phyloP scores from a whole-genome alignment of 1,140 invertebrate genomes.

The Cydia splendana region DNA sequence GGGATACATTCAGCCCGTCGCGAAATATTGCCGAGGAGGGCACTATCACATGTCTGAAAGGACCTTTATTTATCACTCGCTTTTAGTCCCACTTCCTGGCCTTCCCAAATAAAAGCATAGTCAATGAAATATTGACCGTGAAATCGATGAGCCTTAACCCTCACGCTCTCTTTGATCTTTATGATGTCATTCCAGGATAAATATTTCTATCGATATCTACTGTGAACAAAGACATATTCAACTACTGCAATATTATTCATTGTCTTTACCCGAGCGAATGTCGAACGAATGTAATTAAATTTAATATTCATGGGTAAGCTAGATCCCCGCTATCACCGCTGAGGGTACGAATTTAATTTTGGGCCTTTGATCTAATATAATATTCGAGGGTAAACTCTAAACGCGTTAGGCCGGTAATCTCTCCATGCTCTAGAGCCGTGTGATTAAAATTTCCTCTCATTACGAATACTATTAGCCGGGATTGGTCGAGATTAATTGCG shows the following conservation, averaged over 20 bases:
- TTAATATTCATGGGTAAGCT: constrained; percentile 46
- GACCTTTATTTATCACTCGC: constrained; percentile 54
- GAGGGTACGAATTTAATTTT: constrained; percentile 50
- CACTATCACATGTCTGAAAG: constrained; percentile 26
- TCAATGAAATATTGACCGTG: constrained; percentile 39
- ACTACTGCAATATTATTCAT: constrained; percentile 18
- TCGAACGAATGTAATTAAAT: constrained; percentile 44
- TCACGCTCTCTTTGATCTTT: constrained; percentile 21
- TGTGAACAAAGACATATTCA: constrained; percentile 13
- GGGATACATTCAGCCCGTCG: constrained; percentile 43
- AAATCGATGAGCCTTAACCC: constrained; percentile 13
- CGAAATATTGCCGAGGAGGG: constrained; percentile 43
- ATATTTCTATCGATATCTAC: constrained; percentile 1
- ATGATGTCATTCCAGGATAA: background rate
- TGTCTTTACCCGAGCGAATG: constrained; percentile 34
- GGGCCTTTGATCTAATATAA: constrained; percentile 53
- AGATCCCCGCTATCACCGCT: constrained; percentile 41
- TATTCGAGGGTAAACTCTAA: constrained; percentile 47
- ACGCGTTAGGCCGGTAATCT: constrained; percentile 47
- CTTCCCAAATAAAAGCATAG: constrained; percentile 42
- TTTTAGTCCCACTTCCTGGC: constrained; percentile 41
- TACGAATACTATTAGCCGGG: constrained; percentile 40
- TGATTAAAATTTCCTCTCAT: constrained; percentile 52
- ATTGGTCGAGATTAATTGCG: constrained; percentile 39
- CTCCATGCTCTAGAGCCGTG: constrained; percentile 38